These are phyloP conservation scores for Chesias legatella DNA, from an alignment of 2,888 invertebrate genomes.

Conservation along the genomic window DNA sequence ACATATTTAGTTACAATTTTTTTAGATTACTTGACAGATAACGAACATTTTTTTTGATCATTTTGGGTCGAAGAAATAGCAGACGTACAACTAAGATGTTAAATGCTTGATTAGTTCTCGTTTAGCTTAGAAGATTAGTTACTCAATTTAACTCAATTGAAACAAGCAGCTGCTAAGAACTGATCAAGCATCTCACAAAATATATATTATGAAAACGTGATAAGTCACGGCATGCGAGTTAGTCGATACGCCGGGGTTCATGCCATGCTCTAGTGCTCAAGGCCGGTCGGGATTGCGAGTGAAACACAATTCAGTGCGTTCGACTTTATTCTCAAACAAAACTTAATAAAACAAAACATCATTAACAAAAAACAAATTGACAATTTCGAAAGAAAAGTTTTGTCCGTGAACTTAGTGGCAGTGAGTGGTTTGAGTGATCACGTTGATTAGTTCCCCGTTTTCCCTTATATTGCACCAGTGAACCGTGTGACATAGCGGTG, in stretches of 20 bases:
- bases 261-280: slow-evolving; percentile 73
- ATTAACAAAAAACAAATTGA: slow-evolving; percentile 48
- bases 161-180: slow-evolving; percentile 29
- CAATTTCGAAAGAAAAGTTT: slow-evolving; percentile 57
- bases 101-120: slow-evolving; percentile 46
- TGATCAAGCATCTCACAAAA: slow-evolving; percentile 46
- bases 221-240: slow-evolving; percentile 61
- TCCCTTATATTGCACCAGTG: slow-evolving; percentile 28
- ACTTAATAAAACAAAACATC: slow-evolving; percentile 52
- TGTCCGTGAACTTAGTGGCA: slow-evolving; percentile 50
- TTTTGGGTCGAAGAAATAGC: slow-evolving; percentile 18
- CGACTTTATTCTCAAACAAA: slow-evolving; percentile 72
- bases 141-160: background rate
- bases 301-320: slow-evolving; percentile 78
- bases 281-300: slow-evolving; percentile 69
- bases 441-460: slow-evolving; percentile 35
- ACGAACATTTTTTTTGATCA: too few species aligned
- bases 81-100: slow-evolving; percentile 36
- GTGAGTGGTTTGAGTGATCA: slow-evolving; percentile 62
- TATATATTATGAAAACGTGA: slow-evolving; percentile 31
- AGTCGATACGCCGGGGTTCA: slow-evolving; percentile 53
- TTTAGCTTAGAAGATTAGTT: slow-evolving; percentile 6
- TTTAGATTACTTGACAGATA: background rate
- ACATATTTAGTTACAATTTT: slow-evolving; percentile 9
- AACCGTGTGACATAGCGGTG: slow-evolving; percentile 39